Percentiles rank a stretch among this genome's conserved stretches.
Conservation (phyloP, 2,113 vertebrate genomes). For the Hippoglossus stenolepis region DNA sequence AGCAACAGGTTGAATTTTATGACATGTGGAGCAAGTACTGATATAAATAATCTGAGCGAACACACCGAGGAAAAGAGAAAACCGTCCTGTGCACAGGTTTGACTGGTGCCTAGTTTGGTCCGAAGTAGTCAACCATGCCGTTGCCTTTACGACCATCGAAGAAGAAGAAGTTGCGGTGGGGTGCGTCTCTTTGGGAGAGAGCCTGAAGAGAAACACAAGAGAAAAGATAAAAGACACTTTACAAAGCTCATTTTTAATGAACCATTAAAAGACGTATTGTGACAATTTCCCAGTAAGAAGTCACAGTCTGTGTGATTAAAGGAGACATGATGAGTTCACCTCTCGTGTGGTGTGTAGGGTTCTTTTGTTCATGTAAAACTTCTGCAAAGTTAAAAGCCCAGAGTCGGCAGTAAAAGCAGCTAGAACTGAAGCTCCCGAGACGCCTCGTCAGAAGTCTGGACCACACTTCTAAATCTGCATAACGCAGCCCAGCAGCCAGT, state of each 20-base stretch:
- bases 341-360: too few relatives aligned
- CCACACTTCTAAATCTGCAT: too few relatives aligned
- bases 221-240: background rate
- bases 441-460: background rate
- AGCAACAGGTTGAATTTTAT: slow-evolving; percentile 1
- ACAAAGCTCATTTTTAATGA: too few relatives aligned
- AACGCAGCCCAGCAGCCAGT: too few relatives aligned
- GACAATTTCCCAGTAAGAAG: too few relatives aligned
- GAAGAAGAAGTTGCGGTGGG: slow-evolving; percentile 96
- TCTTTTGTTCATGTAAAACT: too few relatives aligned
- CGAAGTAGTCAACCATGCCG: slow-evolving; percentile 90
- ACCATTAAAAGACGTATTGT: background rate
- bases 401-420: too few relatives aligned
- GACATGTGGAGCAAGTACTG: background rate
- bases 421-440: too few relatives aligned
- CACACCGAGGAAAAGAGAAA: background rate
- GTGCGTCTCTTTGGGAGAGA: slow-evolving; percentile 91
- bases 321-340: too few relatives aligned
- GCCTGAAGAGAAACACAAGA: slow-evolving; percentile 77
- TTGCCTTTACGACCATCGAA: slow-evolving; percentile 91
- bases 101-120: slow-evolving; percentile 76
- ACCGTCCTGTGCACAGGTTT: background rate
- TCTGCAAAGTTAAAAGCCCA: too few relatives aligned
- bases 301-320: too few relatives aligned
- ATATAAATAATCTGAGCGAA: slow-evolving; percentile 29